Conservation (phyloP, 2,888 invertebrate genomes). For the Harpalus rufipes region DNA sequence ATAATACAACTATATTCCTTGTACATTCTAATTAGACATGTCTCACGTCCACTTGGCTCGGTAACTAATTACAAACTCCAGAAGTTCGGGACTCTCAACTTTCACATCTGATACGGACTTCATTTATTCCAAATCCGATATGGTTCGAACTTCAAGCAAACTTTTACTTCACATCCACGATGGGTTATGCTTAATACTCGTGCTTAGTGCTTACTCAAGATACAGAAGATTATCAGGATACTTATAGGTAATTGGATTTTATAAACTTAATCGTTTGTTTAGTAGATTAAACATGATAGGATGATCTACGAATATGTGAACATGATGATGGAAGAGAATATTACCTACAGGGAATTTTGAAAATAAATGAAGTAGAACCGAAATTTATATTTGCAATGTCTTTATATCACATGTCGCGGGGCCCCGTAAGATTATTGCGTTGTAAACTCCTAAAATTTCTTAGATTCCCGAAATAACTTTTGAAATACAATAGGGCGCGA, state of each 20-base stretch:
- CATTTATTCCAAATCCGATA: conserved; percentile 46
- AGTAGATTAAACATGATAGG: background rate
- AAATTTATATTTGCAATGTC: too few relatives aligned
- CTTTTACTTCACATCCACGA: conserved; percentile 9
- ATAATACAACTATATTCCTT: background rate
- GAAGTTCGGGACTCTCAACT: conserved; percentile 3
- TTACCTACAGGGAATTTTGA: too few relatives aligned
- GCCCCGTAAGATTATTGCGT: too few relatives aligned
- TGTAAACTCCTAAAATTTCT: too few relatives aligned
- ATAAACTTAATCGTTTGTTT: background rate
- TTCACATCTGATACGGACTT: conserved; percentile 46
- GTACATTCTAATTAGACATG: conserved; percentile 14
- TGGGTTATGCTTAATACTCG: background rate
- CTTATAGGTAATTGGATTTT: conserved; percentile 7
- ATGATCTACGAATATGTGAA: background rate
- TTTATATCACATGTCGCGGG: too few relatives aligned
- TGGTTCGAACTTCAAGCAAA: conserved; percentile 22
- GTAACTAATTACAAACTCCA: conserved; percentile 11
- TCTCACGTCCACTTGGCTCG: conserved; percentile 17
- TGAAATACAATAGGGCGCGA: too few relatives aligned
- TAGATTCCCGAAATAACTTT: too few relatives aligned
- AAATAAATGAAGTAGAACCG: too few relatives aligned
- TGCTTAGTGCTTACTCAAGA: background rate
- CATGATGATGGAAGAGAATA: background rate
- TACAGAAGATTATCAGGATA: conserved; percentile 1